phyloP scores from a whole-genome alignment of 2,797 vertebrate genomes.

The Anableps anableps region DNA sequence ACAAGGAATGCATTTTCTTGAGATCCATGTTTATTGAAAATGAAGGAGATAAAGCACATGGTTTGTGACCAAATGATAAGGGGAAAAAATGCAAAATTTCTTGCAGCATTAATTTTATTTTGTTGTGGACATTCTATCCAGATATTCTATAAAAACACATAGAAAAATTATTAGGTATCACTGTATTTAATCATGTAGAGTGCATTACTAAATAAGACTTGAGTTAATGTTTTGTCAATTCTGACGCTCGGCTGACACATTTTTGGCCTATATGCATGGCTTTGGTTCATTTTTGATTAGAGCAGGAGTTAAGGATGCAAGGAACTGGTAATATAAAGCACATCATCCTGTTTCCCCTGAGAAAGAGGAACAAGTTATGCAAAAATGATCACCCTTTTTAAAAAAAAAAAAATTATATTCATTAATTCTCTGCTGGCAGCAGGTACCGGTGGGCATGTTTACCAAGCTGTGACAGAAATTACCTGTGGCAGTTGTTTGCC shows the following conservation, averaged over 20 bases:
- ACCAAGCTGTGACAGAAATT: neutral
- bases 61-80: too few species aligned
- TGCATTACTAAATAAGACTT: constrained; percentile 9
- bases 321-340: neutral
- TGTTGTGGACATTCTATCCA: too few species aligned
- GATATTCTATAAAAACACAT: neutral
- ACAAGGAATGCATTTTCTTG: too few species aligned
- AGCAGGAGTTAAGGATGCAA: neutral
- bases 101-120: too few species aligned
- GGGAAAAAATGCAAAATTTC: too few species aligned
- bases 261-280: neutral
- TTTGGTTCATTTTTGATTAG: neutral
- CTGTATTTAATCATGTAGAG: neutral
- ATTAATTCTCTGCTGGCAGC: constrained; percentile 4
- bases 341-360: constrained; percentile 21
- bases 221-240: neutral
- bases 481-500: neutral
- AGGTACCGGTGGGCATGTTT: neutral
- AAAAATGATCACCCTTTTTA: neutral
- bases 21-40: too few species aligned
- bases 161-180: neutral
- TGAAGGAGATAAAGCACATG: too few species aligned
- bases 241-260: neutral
- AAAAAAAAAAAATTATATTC: neutral
- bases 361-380: constrained; percentile 44